Conservation (phyloP, 2,113 vertebrate genomes). For the Amia ocellicauda region DNA sequence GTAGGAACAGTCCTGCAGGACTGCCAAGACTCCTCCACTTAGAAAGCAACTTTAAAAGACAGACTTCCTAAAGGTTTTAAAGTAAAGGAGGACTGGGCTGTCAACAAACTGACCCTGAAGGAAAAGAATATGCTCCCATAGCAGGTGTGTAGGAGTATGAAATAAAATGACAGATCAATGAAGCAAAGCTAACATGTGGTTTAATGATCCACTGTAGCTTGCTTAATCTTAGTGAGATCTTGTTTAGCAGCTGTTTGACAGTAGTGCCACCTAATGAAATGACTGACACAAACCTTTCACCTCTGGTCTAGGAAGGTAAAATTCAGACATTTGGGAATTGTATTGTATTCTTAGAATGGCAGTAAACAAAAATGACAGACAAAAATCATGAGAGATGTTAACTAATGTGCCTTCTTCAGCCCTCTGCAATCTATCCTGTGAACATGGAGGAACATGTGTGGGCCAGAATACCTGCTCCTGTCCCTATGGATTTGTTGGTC, state of each 20-base stretch:
- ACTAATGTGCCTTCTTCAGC: constrained; percentile 37
- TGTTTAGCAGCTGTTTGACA: too few relatives aligned
- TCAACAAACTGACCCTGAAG: background rate
- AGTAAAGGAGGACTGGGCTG: constrained; percentile 1
- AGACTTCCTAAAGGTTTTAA: background rate
- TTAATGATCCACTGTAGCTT: too few relatives aligned
- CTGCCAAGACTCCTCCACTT: background rate
- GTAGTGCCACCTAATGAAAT: too few relatives aligned
- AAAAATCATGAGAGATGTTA: background rate
- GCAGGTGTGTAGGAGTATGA: background rate
- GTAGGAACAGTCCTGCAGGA: background rate
- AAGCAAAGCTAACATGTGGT: too few relatives aligned
- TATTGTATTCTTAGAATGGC: too few relatives aligned
- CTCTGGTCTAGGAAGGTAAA: too few relatives aligned
- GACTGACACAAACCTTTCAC: too few relatives aligned
- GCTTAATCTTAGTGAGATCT: too few relatives aligned
- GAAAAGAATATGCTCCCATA: background rate
- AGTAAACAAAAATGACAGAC: too few relatives aligned
- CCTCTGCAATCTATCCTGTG: constrained; percentile 54
- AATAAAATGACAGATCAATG: constrained; percentile 15
- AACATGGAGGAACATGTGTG: constrained; percentile 61
- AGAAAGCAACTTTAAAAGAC: background rate
- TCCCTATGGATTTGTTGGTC: constrained; percentile 65
- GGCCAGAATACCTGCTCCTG: constrained; percentile 64
- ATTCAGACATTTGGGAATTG: too few relatives aligned